phyloP scores from a whole-genome alignment of 2,797 vertebrate genomes.

The Erethizon dorsatum region DNA sequence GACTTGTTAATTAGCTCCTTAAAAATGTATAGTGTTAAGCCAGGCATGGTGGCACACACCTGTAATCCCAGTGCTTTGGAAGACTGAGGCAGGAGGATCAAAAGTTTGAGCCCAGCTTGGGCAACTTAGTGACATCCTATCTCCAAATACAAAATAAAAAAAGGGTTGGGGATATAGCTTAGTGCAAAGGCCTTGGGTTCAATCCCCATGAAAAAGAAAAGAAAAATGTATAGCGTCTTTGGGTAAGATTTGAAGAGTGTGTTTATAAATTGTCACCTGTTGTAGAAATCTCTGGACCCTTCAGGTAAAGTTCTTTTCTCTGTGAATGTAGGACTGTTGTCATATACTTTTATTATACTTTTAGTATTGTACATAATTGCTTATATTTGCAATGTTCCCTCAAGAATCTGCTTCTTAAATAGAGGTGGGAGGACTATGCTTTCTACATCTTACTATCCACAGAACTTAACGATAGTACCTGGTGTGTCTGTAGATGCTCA shows the following conservation, averaged over 20 bases:
- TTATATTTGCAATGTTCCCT: neutral
- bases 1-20: neutral
- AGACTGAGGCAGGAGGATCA: neutral
- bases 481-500: neutral
- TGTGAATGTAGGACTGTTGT: neutral
- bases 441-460: neutral
- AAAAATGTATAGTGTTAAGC: neutral
- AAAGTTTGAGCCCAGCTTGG: neutral
- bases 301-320: neutral
- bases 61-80: neutral
- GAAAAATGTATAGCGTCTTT: neutral
- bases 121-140: too few species aligned
- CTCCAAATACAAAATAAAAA: too few species aligned
- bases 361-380: neutral
- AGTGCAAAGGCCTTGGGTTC: too few species aligned
- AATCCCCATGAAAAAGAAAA: too few species aligned
- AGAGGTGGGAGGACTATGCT: neutral
- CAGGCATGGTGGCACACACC: too few species aligned
- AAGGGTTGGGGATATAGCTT: too few species aligned
- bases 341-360: neutral
- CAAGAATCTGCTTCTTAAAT: neutral
- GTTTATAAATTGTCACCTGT: neutral
- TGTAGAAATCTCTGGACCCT: neutral
- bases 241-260: neutral
- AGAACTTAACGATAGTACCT: slow-evolving; percentile 3